phyloP scores from a whole-genome alignment of 1,140 invertebrate genomes.

The Drosophila miranda region DNA sequence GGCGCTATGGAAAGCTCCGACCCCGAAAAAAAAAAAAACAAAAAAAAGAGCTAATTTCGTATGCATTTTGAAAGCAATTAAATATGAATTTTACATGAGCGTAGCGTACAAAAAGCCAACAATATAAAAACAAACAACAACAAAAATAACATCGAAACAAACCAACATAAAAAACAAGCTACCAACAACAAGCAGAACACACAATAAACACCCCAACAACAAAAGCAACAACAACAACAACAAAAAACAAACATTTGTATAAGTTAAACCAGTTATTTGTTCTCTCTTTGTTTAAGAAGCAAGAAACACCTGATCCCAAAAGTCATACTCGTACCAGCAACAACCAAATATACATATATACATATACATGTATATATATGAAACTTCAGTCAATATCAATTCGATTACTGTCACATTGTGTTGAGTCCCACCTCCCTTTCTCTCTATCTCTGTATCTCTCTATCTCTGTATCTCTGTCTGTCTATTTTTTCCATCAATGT shows the following conservation, averaged over 20 bases:
- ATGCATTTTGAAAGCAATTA: conserved; percentile 65
- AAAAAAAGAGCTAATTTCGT: conserved; percentile 45
- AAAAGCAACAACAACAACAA: neutral
- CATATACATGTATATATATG: conserved; percentile 2
- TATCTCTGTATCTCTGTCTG: conserved; percentile 24
- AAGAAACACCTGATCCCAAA: conserved; percentile 52
- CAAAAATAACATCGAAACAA: conserved; percentile 20
- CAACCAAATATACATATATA: conserved; percentile 16
- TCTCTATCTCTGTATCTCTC: conserved; percentile 34
- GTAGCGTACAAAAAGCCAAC: conserved; percentile 29
- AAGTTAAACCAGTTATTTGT: conserved; percentile 49
- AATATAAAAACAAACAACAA: conserved; percentile 18
- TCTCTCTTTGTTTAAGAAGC: conserved; percentile 32
- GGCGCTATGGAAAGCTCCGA: no score
- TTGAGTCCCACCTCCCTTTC: conserved; percentile 52
- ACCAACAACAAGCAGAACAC: conserved; percentile 28
- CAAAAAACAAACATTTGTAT: conserved; percentile 38
- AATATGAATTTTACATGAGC: conserved; percentile 63
- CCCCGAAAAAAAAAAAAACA: conserved; percentile 12
- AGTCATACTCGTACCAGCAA: conserved; percentile 25
- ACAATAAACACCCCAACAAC: conserved; percentile 37
- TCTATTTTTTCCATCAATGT: conserved; percentile 36
- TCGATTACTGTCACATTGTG: conserved; percentile 62
- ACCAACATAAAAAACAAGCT: conserved; percentile 6
- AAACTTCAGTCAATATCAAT: conserved; percentile 47